Conservation (phyloP, 2,113 vertebrate species). For the Cynocephalus volans region DNA sequence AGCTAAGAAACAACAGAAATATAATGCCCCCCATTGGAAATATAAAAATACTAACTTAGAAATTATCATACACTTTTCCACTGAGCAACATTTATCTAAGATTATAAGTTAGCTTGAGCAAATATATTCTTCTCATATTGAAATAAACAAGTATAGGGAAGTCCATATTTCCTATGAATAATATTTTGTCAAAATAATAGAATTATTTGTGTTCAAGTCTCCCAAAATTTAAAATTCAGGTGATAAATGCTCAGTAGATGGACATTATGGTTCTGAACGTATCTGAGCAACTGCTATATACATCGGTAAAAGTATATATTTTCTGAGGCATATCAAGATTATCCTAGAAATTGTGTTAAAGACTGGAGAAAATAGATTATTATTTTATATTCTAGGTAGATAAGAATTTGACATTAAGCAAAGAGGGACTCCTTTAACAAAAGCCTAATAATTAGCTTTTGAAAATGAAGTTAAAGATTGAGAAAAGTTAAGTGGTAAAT, state of each 20-base stretch:
- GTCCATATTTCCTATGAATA: not conserved
- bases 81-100: not conserved
- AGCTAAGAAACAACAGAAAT: not conserved
- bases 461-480: not conserved
- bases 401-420: not conserved
- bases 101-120: not conserved
- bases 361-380: not conserved
- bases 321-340: not conserved
- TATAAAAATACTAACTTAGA: not conserved
- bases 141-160: not conserved
- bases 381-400: not conserved
- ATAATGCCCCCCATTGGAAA: not conserved
- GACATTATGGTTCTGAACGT: not conserved
- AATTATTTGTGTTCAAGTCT: not conserved
- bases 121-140: not conserved
- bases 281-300: not conserved
- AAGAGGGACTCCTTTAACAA: not conserved
- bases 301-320: not conserved
- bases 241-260: not conserved
- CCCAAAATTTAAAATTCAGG: not conserved
- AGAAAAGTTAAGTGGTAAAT: not conserved
- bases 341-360: not conserved
- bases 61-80: not conserved
- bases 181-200: not conserved
- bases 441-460: not conserved